Evolutionary conservation across 2,888 invertebrate species (phyloP).

Genomic region (Caenorhabditis sinica): DNA sequence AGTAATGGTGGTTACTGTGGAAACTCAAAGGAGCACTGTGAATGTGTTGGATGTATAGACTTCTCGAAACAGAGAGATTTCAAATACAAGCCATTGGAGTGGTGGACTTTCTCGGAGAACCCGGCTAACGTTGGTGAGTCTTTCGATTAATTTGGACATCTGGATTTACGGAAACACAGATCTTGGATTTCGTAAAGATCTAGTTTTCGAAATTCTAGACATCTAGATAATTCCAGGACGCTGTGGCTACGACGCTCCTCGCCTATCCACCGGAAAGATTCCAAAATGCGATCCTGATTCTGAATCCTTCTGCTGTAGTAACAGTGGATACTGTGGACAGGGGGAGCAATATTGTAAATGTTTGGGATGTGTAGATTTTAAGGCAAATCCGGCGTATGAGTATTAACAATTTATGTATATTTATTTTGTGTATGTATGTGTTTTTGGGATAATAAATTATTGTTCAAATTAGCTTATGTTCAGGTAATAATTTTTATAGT

Average conservation of each 20-base stretch:
- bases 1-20: conserved; percentile 81
- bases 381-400: conserved; percentile 69
- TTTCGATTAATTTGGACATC: too few relatives aligned
- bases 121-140: conserved; percentile 77
- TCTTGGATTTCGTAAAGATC: background rate
- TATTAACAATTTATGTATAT: conserved; percentile 44
- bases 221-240: conserved; percentile 70
- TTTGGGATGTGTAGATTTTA: conserved; percentile 75
- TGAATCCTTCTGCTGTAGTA: conserved; percentile 69
- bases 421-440: background rate
- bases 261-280: conserved; percentile 73
- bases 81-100: conserved; percentile 73
- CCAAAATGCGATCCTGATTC: conserved; percentile 80
- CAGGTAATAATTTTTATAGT: too few relatives aligned
- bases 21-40: conserved; percentile 79
- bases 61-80: conserved; percentile 75
- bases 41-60: conserved; percentile 81
- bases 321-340: conserved; percentile 78
- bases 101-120: conserved; percentile 80
- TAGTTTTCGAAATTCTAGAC: background rate
- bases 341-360: conserved; percentile 76
- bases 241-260: conserved; percentile 79
- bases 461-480: too few relatives aligned
- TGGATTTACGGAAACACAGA: background rate
- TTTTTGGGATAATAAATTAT: too few relatives aligned